Conservation (phyloP, 2,113 vertebrate species). For the Rhinolophus sinicus region DNA sequence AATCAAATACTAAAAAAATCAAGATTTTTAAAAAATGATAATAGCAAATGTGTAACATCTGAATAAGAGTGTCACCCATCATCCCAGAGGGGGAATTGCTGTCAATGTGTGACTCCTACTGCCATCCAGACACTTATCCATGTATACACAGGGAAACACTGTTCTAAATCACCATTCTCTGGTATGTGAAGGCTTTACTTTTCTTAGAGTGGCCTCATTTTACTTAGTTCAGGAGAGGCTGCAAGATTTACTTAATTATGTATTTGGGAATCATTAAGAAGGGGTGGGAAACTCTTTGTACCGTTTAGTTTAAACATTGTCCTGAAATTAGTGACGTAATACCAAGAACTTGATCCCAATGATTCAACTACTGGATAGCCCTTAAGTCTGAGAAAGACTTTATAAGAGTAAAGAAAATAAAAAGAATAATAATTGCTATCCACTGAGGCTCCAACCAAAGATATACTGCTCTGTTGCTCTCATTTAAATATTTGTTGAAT, state of each 20-base stretch:
- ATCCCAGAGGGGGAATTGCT: not conserved
- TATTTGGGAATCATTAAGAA: not conserved
- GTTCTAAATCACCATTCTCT: not conserved
- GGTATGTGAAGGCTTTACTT: not conserved
- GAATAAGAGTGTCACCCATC: not conserved
- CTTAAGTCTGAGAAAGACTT: conserved; percentile 5
- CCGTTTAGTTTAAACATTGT: conserved; percentile 19
- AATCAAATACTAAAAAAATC: not conserved
- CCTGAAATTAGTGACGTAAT: not conserved
- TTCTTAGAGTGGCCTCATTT: not conserved
- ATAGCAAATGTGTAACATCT: not conserved
- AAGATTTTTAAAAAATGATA: not conserved
- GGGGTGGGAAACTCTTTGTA: not conserved
- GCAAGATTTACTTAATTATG: not conserved
- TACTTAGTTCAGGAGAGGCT: not conserved
- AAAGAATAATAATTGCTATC: not conserved
- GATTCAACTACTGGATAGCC: not conserved
- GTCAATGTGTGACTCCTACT: not conserved
- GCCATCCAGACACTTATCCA: not conserved
- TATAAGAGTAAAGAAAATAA: not conserved
- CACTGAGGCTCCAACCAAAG: not conserved
- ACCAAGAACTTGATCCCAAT: not conserved
- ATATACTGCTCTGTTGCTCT: not conserved
- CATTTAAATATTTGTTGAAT: not conserved
- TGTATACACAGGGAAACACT: not conserved